Evolutionary conservation across 2,888 invertebrate genomes (phyloP).

Genomic region (Ochropacha duplaris): DNA sequence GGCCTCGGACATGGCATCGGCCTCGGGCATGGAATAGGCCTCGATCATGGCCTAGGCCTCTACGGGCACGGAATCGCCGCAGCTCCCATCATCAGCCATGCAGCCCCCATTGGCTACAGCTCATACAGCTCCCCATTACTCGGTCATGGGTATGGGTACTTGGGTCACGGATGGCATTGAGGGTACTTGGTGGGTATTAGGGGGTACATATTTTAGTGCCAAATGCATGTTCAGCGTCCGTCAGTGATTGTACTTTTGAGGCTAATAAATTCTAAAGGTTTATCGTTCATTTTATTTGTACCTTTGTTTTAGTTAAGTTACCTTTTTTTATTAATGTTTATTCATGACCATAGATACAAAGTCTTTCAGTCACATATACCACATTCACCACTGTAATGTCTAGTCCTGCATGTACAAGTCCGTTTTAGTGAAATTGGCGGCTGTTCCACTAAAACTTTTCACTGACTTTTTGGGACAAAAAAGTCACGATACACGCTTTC

Average conservation of each 20-base stretch:
- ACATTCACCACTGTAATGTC: no score
- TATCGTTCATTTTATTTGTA: not conserved
- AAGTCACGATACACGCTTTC: no score
- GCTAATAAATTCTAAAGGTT: conserved; percentile 2
- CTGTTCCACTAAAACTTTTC: no score
- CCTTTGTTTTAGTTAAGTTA: not conserved
- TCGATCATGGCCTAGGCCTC: conserved; percentile 29
- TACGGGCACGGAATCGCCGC: conserved; percentile 29
- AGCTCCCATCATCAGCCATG: conserved; percentile 39
- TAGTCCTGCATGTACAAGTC: no score
- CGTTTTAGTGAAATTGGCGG: no score
- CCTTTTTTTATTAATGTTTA: no score
- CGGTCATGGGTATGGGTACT: conserved; percentile 31
- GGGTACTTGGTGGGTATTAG: conserved; percentile 8
- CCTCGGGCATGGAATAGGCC: conserved; percentile 37
- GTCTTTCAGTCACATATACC: no score
- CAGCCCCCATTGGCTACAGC: conserved; percentile 24
- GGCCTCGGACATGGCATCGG: conserved; percentile 29
- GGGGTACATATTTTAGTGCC: conserved; percentile 45
- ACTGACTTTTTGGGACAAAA: no score
- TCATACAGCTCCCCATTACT: conserved; percentile 37
- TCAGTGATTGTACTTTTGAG: conserved; percentile 17
- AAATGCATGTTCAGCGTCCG: conserved; percentile 46
- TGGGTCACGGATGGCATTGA: conserved; percentile 68
- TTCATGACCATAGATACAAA: no score